Evolutionary conservation across 2,113 vertebrate genomes (phyloP).

Genomic region (Platichthys flesus): DNA sequence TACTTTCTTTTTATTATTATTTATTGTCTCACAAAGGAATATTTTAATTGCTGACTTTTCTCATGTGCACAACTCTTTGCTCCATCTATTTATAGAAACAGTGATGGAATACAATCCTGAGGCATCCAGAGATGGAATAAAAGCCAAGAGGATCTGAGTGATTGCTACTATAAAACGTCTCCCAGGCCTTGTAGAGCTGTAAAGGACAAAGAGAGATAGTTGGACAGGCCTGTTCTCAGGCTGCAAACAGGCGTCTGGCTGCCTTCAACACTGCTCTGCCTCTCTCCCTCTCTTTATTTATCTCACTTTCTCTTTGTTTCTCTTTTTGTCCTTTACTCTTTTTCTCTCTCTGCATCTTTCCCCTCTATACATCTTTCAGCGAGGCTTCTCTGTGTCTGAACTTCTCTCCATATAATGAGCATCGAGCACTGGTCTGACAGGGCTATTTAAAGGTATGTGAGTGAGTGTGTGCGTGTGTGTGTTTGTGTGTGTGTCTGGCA

Average conservation of each 20-base stretch:
- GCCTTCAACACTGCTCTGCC: slow-evolving; percentile 64
- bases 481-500: slow-evolving; percentile 12
- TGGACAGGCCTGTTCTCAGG: slow-evolving; percentile 68
- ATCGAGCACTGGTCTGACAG: slow-evolving; percentile 38
- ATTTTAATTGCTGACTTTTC: slow-evolving; percentile 35
- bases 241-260: slow-evolving; percentile 72
- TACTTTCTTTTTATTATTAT: not conserved
- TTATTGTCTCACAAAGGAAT: slow-evolving; percentile 1
- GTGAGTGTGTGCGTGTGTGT: slow-evolving; percentile 13
- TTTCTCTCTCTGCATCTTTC: not conserved
- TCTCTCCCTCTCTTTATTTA: slow-evolving; percentile 13
- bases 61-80: slow-evolving; percentile 28
- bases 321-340: slow-evolving; percentile 1
- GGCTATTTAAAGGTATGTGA: slow-evolving; percentile 63
- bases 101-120: slow-evolving; percentile 60
- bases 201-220: slow-evolving; percentile 75
- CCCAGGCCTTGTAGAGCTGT: slow-evolving; percentile 74
- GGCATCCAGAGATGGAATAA: slow-evolving; percentile 74
- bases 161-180: slow-evolving; percentile 76
- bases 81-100: slow-evolving; percentile 70
- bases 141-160: slow-evolving; percentile 75
- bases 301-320: not conserved
- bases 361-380: slow-evolving; percentile 4
- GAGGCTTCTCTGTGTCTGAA: slow-evolving; percentile 12
- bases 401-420: slow-evolving; percentile 35